Conservation (phyloP, 1,140 invertebrate genomes). For the Drosophila equinoxialis region DNA sequence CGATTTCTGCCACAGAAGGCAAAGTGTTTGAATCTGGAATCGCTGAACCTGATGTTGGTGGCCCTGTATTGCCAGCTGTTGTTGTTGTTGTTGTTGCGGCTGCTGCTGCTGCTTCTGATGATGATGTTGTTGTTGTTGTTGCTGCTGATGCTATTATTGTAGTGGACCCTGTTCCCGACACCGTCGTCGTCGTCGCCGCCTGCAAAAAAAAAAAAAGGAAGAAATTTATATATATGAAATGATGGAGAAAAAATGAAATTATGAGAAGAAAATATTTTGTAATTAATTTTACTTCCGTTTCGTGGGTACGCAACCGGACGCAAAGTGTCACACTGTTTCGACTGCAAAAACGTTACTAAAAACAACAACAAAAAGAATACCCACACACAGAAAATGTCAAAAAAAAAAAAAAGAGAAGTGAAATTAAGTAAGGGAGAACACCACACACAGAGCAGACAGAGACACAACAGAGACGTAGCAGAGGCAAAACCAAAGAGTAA, state of each 20-base stretch:
- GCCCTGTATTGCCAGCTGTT: constrained; percentile 19
- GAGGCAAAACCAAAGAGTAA: neutral
- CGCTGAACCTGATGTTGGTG: constrained; percentile 6
- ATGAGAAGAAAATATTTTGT: constrained; percentile 61
- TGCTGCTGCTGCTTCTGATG: neutral
- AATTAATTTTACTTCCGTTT: constrained; percentile 73
- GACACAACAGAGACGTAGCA: constrained; percentile 10
- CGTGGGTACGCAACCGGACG: constrained; percentile 53
- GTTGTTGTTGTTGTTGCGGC: constrained; percentile 11
- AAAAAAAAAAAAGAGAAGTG: constrained; percentile 5
- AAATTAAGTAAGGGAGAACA: constrained; percentile 6
- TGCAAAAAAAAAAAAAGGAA: constrained; percentile 23
- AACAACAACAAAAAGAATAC: neutral
- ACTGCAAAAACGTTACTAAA: constrained; percentile 63
- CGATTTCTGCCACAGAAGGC: constrained; percentile 86
- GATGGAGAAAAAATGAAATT: constrained; percentile 43
- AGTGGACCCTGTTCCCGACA: constrained; percentile 11
- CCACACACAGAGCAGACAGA: constrained; percentile 15
- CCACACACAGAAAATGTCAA: neutral
- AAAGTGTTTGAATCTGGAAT: constrained; percentile 5
- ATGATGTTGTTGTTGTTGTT: neutral
- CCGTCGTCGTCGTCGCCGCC: constrained; percentile 53
- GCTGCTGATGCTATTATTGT: constrained; percentile 22
- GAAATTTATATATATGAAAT: constrained; percentile 29
- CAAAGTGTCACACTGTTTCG: constrained; percentile 65